Conservation (phyloP, 1,140 invertebrate genomes). For the Meloidogyne exigua region DNA sequence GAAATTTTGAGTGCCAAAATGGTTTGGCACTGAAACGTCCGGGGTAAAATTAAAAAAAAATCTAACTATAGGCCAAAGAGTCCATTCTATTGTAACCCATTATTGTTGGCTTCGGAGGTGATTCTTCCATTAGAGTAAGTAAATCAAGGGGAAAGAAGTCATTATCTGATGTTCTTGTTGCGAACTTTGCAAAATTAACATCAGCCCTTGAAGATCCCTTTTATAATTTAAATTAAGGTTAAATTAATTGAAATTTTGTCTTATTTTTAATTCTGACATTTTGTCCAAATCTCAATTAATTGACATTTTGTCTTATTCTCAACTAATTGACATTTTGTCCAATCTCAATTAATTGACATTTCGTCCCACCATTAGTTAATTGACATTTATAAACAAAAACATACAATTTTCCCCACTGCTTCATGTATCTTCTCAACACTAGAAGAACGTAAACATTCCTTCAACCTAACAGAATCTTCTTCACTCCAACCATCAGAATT, state of each 20-base stretch:
- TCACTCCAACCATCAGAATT: not conserved
- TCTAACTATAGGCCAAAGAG: conserved; percentile 35
- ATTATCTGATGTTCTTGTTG: conserved; percentile 37
- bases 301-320: too few species aligned
- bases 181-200: conserved; percentile 42
- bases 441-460: conserved; percentile 35
- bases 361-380: too few species aligned
- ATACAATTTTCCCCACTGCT: conserved; percentile 33
- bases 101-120: conserved; percentile 34
- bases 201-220: conserved; percentile 28
- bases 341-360: not conserved
- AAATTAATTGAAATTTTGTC: too few species aligned
- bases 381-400: not conserved
- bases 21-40: too few species aligned
- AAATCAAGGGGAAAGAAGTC: conserved; percentile 40
- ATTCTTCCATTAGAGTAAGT: conserved; percentile 38
- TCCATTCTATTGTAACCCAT: conserved; percentile 35
- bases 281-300: too few species aligned
- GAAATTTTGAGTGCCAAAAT: too few species aligned
- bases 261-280: too few species aligned
- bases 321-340: too few species aligned
- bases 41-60: not conserved
- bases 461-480: conserved; percentile 28
- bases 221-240: not conserved
- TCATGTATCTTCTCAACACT: conserved; percentile 35